Evolutionary conservation across 2,888 invertebrate species (phyloP), one percentile per base, ranked within the genome.

Genomic region (Molanna angustata): DNA sequence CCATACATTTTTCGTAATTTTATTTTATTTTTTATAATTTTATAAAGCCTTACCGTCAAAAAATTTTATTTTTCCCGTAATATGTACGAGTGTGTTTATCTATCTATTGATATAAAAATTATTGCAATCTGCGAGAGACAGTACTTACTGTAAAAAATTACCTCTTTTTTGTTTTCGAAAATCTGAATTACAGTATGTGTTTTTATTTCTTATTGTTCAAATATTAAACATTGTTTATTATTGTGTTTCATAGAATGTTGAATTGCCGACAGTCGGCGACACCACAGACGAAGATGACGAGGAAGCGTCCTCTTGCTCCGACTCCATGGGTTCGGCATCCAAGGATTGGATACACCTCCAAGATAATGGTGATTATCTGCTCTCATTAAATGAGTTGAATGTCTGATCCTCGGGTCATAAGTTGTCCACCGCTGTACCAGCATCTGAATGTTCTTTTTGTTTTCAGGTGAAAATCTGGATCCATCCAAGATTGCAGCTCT

Each of bases 261-360:
- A 1, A 73, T 74, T 60, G 75, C 73, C 32, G 35, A 47, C 14
- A 13, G 21, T 60, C 72, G 46, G 37, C 11, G 39, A 47, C 3
- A 37, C 13, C 19, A 31, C 33, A 61, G 74, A 74, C 43, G 73
- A 72, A 51, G 72, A 72, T 2, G 76, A 76, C 74, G 71, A 70
- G 2, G 76, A 75, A 59, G 74, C 72, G 16, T 31, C 31, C 1
- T 76, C 74, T 64, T 72, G 72, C 51, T 72, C 72, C 2, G 76
- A 76, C 61, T 41, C 41, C n/a, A 21, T n/a, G n/a, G n/a, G n/a
- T n/a, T n/a, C 20, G 7, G 41, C 19, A 9, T 41, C 18, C 21
- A 75, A 73, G 14, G 49, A 73, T 65, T 76, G 76, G 76, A 76
- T 74, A 0, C 76, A 76, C 63, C 63, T 76, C 1, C 49, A 49